Evolutionary conservation across 2,113 vertebrate genomes (phyloP).

Genomic region (Paracanthobrama guichenoti): DNA sequence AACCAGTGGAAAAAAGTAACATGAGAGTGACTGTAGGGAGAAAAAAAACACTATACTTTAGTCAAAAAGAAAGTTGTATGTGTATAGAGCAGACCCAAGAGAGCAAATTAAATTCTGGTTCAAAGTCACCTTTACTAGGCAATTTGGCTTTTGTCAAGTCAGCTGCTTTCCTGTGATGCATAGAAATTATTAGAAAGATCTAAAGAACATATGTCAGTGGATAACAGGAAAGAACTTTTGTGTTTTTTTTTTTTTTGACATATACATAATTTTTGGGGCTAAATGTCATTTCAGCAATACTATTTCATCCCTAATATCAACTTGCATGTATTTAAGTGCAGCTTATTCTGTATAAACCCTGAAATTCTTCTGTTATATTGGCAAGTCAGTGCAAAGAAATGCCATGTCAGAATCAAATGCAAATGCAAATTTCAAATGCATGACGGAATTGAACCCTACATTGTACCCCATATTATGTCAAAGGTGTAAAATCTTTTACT

Average conservation of each 20-base stretch:
- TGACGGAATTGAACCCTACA: background rate
- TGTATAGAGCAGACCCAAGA: background rate
- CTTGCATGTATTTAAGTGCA: background rate
- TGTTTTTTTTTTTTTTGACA: background rate
- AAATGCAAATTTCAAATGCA: background rate
- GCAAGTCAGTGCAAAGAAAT: background rate
- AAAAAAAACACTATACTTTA: background rate
- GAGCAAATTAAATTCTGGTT: background rate
- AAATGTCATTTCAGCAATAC: background rate
- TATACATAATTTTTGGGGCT: no score
- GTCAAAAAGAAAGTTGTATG: background rate
- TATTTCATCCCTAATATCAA: background rate
- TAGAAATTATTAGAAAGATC: background rate
- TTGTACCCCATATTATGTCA: no score
- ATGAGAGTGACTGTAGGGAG: background rate
- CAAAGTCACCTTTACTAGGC: background rate
- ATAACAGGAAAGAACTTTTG: background rate
- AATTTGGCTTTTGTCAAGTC: background rate
- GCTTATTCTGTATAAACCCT: no score
- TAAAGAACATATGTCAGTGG: background rate
- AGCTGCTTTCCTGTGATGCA: background rate
- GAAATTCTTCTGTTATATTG: background rate
- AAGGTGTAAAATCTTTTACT: no score
- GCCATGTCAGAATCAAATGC: background rate
- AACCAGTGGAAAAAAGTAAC: background rate